Evolutionary conservation across 1,140 invertebrate species (phyloP).

Genomic region (Drosophila parvula): DNA sequence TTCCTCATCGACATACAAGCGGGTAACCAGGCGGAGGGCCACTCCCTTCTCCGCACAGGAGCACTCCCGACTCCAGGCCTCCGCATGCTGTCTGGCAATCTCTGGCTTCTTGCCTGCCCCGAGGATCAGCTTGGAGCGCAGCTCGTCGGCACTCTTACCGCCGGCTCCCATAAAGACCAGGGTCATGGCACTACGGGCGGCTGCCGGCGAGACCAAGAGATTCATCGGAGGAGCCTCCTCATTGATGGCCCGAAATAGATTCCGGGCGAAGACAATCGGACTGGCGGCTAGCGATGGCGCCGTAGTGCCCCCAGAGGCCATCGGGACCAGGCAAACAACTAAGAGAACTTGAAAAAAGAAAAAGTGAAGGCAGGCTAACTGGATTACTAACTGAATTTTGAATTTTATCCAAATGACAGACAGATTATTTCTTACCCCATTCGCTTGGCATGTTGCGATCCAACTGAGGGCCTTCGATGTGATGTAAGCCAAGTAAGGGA

Average conservation of each 20-base stretch:
- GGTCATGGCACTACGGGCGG: constrained; percentile 61
- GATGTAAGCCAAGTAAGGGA: constrained; percentile 3
- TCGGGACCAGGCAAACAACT: constrained; percentile 32
- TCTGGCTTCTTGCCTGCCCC: constrained; percentile 43
- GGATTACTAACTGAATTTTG: neutral
- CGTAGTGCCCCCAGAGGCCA: constrained; percentile 57
- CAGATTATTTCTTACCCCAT: constrained; percentile 21
- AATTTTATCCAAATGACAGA: neutral
- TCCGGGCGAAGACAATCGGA: constrained; percentile 63
- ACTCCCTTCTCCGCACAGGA: constrained; percentile 28
- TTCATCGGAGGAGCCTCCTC: constrained; percentile 7
- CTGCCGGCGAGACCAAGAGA: constrained; percentile 57
- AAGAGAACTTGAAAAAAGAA: constrained; percentile 18
- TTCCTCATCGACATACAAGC: constrained; percentile 56
- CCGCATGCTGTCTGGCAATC: constrained; percentile 57
- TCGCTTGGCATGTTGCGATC: constrained; percentile 40
- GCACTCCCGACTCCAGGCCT: constrained; percentile 54
- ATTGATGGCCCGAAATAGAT: constrained; percentile 60
- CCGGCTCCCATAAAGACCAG: constrained; percentile 61
- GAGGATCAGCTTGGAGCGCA: constrained; percentile 46
- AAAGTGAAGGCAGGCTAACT: neutral
- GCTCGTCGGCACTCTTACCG: constrained; percentile 49
- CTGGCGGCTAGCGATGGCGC: constrained; percentile 39
- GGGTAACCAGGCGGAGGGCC: constrained; percentile 54
- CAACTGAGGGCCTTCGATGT: constrained; percentile 4